phyloP scores from a whole-genome alignment of 2,113 vertebrate species.

The Paramormyrops kingsleyae region DNA sequence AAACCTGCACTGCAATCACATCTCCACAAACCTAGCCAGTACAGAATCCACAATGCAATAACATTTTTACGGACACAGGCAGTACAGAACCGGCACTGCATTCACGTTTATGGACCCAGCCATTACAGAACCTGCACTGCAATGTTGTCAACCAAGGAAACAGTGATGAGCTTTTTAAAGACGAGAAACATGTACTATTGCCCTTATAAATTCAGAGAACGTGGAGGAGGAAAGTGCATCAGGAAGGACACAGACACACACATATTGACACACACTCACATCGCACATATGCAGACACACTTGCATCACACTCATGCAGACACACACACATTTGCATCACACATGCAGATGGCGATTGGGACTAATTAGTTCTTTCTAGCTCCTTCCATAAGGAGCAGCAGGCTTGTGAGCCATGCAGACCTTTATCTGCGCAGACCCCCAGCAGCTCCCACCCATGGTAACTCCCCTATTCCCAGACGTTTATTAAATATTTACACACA shows the following conservation, averaged over 20 bases:
- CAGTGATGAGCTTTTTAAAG: background rate
- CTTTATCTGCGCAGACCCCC: background rate
- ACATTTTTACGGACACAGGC: background rate
- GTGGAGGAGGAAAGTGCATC: background rate
- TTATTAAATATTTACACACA: constrained; percentile 33
- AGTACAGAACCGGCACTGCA: background rate
- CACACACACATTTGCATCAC: background rate
- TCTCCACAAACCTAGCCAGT: background rate
- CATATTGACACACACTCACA: background rate
- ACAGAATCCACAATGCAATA: background rate
- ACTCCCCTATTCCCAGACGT: background rate
- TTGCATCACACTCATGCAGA: background rate
- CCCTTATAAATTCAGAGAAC: background rate
- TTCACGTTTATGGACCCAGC: background rate
- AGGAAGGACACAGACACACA: background rate
- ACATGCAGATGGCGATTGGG: background rate
- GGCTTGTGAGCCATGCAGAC: background rate
- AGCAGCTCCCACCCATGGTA: constrained; percentile 17
- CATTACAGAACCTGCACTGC: background rate
- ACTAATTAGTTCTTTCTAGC: background rate
- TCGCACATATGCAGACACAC: background rate
- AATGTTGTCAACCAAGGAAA: background rate
- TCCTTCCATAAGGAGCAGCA: background rate
- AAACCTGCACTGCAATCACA: background rate
- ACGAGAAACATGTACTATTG: background rate